These are phyloP conservation scores for Micrastur ruficollis DNA, from an alignment of 2,797 vertebrate genomes.

Conservation along the genomic window DNA sequence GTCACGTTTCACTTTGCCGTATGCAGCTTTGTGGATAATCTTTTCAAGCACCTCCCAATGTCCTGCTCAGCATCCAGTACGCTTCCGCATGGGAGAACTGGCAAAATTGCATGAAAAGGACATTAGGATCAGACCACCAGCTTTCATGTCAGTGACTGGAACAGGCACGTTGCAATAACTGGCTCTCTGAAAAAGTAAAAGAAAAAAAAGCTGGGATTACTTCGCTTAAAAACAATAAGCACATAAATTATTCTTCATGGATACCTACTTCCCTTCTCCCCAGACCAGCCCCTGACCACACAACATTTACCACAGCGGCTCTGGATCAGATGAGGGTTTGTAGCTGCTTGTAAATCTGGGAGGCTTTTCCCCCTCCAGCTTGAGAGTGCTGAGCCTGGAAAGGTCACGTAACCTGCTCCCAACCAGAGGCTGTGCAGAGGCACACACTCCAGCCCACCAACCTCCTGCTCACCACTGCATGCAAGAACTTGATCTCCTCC, in stretches of 20 bases:
- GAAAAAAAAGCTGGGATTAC: background rate
- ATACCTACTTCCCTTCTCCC: background rate
- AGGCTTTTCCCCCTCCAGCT: background rate
- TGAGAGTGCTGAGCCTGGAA: background rate
- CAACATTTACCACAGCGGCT: accelerated
- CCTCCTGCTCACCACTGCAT: background rate
- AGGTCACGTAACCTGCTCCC: background rate
- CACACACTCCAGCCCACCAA: background rate
- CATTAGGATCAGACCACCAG: background rate
- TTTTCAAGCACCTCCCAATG: background rate
- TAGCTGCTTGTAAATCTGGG: background rate
- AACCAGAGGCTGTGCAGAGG: background rate
- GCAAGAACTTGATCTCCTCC: background rate
- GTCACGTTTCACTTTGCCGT: accelerated
- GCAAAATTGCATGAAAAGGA: background rate
- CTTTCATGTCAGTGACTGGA: accelerated
- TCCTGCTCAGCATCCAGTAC: background rate
- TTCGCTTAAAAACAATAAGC: background rate
- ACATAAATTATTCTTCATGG: accelerated
- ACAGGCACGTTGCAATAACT: background rate
- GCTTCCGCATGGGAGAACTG: background rate
- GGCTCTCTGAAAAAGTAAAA: background rate
- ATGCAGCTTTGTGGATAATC: background rate
- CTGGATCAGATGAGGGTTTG: background rate
- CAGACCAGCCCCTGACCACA: background rate